Evolutionary conservation across 2,888 invertebrate genomes (phyloP).

Genomic region (Nezara viridula): DNA sequence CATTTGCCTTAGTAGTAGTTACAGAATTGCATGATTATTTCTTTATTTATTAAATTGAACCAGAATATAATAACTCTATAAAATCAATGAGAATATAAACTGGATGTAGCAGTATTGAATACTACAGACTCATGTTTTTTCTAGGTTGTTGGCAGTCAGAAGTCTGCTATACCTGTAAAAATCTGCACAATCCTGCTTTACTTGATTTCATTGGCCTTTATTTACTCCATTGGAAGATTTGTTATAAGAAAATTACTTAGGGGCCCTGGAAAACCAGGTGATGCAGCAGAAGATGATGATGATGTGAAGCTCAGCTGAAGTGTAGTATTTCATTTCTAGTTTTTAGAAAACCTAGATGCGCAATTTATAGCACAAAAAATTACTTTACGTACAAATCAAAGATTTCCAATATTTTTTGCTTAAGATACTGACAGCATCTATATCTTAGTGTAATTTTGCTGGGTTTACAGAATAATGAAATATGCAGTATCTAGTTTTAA

Average conservation of each 20-base stretch:
- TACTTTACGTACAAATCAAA: slow-evolving; percentile 19
- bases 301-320: slow-evolving; percentile 58
- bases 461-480: neutral
- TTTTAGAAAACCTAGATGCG: slow-evolving; percentile 23
- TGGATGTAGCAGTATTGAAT: neutral
- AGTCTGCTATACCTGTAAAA: slow-evolving; percentile 67
- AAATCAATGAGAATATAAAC: neutral
- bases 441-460: slow-evolving; percentile 9
- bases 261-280: slow-evolving; percentile 2
- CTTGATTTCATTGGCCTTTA: slow-evolving; percentile 70
- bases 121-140: neutral
- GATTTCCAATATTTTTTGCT: slow-evolving; percentile 1
- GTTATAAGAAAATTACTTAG: slow-evolving; percentile 46
- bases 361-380: slow-evolving; percentile 36
- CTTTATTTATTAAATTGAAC: no score
- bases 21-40: no score
- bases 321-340: slow-evolving; percentile 16
- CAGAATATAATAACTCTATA: no score
- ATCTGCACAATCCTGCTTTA: slow-evolving; percentile 70
- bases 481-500: slow-evolving; percentile 1
- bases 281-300: slow-evolving; percentile 46
- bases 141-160: slow-evolving; percentile 65
- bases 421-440: slow-evolving; percentile 26
- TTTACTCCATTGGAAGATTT: slow-evolving; percentile 69
- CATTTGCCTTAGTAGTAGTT: no score